phyloP scores from a whole-genome alignment of 2,888 invertebrate species.

The Abscondita cerata region DNA sequence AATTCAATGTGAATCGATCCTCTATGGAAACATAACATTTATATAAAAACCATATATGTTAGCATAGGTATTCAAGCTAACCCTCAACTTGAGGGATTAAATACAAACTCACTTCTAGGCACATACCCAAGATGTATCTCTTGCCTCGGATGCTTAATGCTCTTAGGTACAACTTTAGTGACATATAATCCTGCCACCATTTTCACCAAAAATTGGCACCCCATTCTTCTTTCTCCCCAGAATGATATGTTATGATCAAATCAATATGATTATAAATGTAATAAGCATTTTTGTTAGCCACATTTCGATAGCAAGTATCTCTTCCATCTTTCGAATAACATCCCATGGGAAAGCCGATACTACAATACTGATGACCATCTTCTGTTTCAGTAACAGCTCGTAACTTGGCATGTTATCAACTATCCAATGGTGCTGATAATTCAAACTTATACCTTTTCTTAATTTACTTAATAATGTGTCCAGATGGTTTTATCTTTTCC shows the following conservation, averaged over 20 bases:
- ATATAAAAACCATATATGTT: too few relatives aligned
- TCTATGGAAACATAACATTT: too few relatives aligned
- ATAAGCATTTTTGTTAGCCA: conserved; percentile 70
- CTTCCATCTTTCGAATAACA: conserved; percentile 63
- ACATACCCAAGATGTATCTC: too few relatives aligned
- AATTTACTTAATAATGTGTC: conserved; percentile 75
- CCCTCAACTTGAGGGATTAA: too few relatives aligned
- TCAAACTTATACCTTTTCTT: conserved; percentile 87
- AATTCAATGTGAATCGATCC: too few relatives aligned
- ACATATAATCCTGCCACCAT: conserved; percentile 87
- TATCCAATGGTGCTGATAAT: conserved; percentile 99
- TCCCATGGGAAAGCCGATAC: conserved; percentile 97
- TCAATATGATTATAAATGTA: conserved; percentile 98
- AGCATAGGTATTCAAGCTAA: too few relatives aligned
- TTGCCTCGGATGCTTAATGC: conserved; percentile 54
- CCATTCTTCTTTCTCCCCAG: conserved; percentile 87
- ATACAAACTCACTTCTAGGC: too few relatives aligned
- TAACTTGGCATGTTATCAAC: conserved; percentile 99
- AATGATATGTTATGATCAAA: conserved; percentile 91
- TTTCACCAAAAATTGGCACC: conserved; percentile 76
- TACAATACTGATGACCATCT: conserved; percentile 81
- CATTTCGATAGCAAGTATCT: conserved; percentile 48
- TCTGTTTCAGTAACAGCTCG: conserved; percentile 88
- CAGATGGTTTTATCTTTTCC: conserved; percentile 66
- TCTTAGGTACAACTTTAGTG: conserved; percentile 68